Conservation (phyloP, 2,888 invertebrate species). For the Sminthurides aquaticus region DNA sequence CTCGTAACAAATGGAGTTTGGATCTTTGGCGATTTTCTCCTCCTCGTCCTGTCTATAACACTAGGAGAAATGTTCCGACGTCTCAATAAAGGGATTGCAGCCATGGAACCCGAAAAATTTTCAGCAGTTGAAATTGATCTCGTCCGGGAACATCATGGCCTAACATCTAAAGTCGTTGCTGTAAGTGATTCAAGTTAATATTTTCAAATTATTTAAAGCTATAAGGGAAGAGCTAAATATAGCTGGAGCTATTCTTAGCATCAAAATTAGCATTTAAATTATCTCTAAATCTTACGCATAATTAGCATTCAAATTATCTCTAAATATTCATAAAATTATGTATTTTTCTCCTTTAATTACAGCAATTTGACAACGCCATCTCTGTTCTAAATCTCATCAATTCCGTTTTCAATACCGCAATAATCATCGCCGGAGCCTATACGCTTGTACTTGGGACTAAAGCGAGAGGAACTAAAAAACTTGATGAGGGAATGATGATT, state of each 20-base stretch:
- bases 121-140: conserved; percentile 38
- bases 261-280: neutral
- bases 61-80: conserved; percentile 32
- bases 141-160: conserved; percentile 40
- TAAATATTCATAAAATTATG: neutral
- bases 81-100: conserved; percentile 28
- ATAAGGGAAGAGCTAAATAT: neutral
- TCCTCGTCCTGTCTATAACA: conserved; percentile 32
- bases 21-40: conserved; percentile 36
- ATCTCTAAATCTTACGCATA: neutral
- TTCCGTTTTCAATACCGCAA: conserved; percentile 30
- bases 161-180: conserved; percentile 31
- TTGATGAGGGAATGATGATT: conserved; percentile 24
- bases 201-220: neutral
- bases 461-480: conserved; percentile 9
- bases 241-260: neutral
- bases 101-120: conserved; percentile 29
- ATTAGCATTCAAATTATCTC: no score
- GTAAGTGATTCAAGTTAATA: conserved; percentile 16
- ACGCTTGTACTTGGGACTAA: conserved; percentile 21
- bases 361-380: conserved; percentile 39
- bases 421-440: conserved; percentile 32
- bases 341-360: neutral
- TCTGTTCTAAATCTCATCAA: conserved; percentile 33
- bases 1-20: conserved; percentile 34